phyloP scores from a whole-genome alignment of 2,797 vertebrate genomes.

The Pangasius larnaudii region DNA sequence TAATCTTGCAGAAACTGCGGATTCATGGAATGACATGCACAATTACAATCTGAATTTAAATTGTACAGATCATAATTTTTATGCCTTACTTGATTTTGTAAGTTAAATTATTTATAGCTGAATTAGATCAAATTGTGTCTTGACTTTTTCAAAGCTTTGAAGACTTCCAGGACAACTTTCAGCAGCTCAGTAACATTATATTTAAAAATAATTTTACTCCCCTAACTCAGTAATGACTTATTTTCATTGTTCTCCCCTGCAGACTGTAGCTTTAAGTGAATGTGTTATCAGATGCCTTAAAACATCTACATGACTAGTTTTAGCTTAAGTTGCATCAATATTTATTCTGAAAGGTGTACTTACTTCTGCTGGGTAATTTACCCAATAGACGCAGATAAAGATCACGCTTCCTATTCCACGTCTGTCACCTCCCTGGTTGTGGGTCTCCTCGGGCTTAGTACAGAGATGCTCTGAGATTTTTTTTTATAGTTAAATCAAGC shows the following conservation, averaged over 20 bases:
- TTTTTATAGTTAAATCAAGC: slow-evolving; percentile 52
- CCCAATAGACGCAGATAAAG: not conserved
- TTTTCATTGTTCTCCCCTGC: not conserved
- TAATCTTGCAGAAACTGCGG: not conserved
- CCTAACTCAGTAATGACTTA: not conserved
- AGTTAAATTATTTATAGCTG: not conserved
- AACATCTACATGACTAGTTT: not conserved
- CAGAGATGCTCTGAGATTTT: slow-evolving; percentile 29
- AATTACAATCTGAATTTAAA: not conserved
- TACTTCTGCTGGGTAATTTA: not conserved
- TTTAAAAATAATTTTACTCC: not conserved
- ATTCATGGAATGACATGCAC: not conserved
- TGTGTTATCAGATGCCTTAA: not conserved
- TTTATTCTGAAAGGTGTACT: not conserved
- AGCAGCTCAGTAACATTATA: not conserved
- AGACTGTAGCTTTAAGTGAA: not conserved
- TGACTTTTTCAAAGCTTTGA: not conserved
- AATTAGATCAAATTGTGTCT: not conserved
- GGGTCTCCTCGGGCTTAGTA: slow-evolving; percentile 16
- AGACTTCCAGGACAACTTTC: not conserved
- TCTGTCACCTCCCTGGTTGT: not conserved
- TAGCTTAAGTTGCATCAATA: not conserved
- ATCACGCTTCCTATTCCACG: not conserved
- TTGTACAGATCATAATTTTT: not conserved
- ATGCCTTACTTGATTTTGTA: not conserved